Evolutionary conservation across 2,888 invertebrate genomes (phyloP).

Genomic region (Adelphocoris suturalis): DNA sequence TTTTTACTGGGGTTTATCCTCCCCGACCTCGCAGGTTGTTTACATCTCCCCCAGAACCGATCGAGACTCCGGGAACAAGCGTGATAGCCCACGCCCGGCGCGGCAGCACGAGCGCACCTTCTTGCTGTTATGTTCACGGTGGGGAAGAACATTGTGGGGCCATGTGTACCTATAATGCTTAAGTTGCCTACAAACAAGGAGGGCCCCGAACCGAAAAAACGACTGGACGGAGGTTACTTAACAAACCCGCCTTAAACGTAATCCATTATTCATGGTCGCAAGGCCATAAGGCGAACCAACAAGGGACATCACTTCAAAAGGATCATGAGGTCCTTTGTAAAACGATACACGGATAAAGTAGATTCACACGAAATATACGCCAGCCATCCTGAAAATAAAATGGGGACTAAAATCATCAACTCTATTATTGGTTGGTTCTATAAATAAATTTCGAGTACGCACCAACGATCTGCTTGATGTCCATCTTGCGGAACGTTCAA

Average conservation of each 20-base stretch:
- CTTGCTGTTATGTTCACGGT: background rate
- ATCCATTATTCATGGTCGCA: background rate
- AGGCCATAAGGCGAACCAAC: too few species aligned
- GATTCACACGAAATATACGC: too few species aligned
- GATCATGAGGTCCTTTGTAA: too few species aligned
- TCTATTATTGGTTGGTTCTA: too few species aligned
- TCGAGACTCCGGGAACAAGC: background rate
- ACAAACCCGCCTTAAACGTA: background rate
- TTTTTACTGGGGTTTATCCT: background rate
- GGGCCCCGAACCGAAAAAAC: background rate
- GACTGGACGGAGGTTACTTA: background rate
- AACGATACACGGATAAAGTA: too few species aligned
- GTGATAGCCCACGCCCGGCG: slow-evolving; percentile 3
- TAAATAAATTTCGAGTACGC: too few species aligned
- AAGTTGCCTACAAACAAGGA: background rate
- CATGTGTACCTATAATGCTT: background rate
- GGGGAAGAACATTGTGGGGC: background rate
- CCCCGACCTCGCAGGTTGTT: slow-evolving; percentile 1
- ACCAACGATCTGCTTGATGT: too few species aligned
- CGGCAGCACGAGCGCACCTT: background rate
- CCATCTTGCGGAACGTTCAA: too few species aligned
- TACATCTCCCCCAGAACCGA: background rate
- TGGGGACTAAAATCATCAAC: too few species aligned
- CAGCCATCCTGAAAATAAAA: too few species aligned
- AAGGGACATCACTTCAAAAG: too few species aligned